Conservation (phyloP, 2,888 invertebrate species). For the Andricus curvator region DNA sequence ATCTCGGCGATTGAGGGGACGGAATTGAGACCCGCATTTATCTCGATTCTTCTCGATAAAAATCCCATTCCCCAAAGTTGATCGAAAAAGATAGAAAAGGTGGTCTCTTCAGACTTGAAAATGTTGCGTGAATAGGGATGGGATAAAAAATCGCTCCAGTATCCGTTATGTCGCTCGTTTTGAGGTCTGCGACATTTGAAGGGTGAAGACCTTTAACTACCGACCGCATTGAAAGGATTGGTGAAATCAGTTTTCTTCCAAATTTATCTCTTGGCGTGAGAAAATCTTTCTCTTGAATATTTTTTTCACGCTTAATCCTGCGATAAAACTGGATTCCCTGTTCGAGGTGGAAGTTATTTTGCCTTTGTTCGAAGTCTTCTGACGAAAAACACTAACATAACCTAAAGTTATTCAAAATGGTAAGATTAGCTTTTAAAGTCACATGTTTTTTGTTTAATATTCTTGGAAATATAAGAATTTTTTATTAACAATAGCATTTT, state of each 20-base stretch:
- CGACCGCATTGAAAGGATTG: neutral
- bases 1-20: conserved; percentile 4
- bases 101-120: neutral
- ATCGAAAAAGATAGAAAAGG: neutral
- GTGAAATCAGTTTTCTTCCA: neutral
- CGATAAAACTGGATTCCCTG: neutral
- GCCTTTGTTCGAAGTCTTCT: no score
- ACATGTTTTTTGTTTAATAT: no score
- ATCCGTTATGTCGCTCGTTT: neutral
- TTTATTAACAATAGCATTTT: no score
- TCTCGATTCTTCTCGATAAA: neutral
- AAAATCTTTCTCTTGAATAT: neutral
- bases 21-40: conserved; percentile 9
- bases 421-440: no score
- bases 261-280: neutral
- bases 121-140: neutral
- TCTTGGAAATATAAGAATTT: no score
- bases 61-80: neutral
- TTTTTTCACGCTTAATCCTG: neutral
- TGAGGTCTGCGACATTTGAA: neutral
- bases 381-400: no score
- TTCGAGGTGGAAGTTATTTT: neutral
- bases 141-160: neutral
- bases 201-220: neutral
- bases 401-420: no score